A percentile compares a stretch with the other conserved stretches of the same genome.
Conservation (phyloP, 2,888 invertebrate species). For the Ptilodon capucinus region DNA sequence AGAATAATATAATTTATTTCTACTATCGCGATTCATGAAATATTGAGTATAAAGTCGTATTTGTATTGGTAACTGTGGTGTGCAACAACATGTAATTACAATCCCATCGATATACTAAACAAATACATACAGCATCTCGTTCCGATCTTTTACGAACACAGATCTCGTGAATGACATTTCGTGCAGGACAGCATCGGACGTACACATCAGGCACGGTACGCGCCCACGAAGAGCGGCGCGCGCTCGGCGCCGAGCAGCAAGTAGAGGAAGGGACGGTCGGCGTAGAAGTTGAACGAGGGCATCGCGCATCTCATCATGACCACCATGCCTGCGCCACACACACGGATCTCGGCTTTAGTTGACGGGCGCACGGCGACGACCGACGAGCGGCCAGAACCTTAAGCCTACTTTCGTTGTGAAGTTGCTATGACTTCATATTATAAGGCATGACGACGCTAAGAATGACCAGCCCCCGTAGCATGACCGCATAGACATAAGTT, state of each 20-base stretch:
- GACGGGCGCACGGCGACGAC: too few species aligned
- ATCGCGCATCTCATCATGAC: slow-evolving; percentile 65
- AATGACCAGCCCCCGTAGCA: too few species aligned
- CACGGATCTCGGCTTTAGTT: slow-evolving; percentile 1
- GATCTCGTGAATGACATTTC: background rate
- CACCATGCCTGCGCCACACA: slow-evolving; percentile 67
- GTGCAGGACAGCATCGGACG: background rate
- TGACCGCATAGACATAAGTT: too few species aligned
- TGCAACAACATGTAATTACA: too few species aligned
- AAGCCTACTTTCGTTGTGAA: too few species aligned
- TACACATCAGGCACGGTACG: slow-evolving; percentile 42
- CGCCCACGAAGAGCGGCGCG: slow-evolving; percentile 56
- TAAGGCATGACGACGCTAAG: too few species aligned
- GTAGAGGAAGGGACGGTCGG: slow-evolving; percentile 73
- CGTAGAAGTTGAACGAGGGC: slow-evolving; percentile 52
- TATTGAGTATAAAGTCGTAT: too few species aligned
- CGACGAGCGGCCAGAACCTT: too few species aligned
- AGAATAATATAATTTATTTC: background rate
- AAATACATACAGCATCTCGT: background rate
- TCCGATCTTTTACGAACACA: background rate
- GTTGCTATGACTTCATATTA: too few species aligned
- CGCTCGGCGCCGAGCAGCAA: slow-evolving; percentile 44
- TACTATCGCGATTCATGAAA: too few species aligned
- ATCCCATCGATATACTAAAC: background rate
- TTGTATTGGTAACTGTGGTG: too few species aligned